phyloP scores from a whole-genome alignment of 2,888 invertebrate genomes.

The Helobdella robusta region DNA sequence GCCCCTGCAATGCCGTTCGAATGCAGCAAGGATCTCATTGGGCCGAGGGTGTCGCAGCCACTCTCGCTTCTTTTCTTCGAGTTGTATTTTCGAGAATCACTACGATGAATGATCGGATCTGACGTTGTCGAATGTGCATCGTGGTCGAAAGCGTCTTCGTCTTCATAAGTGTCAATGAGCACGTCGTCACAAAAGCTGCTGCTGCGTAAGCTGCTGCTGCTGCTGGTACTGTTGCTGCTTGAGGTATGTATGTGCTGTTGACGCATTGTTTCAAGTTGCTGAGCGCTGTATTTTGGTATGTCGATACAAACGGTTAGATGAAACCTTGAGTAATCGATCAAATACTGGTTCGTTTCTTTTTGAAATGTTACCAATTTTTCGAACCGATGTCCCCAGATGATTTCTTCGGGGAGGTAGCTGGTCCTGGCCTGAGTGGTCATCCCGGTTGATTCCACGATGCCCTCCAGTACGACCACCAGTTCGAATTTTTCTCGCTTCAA shows the following conservation, averaged over 20 bases:
- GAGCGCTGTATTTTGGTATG: slow-evolving; percentile 45
- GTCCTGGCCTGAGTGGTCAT: slow-evolving; percentile 54
- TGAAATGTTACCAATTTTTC: slow-evolving; percentile 49
- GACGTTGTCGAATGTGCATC: too few relatives aligned
- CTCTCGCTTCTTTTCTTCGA: neutral
- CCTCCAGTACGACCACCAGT: slow-evolving; percentile 89
- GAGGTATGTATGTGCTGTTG: neutral
- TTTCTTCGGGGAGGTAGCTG: slow-evolving; percentile 52
- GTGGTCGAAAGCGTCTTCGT: too few relatives aligned
- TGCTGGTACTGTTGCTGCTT: neutral
- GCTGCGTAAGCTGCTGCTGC: slow-evolving; percentile 7
- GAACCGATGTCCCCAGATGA: slow-evolving; percentile 50
- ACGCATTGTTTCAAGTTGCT: slow-evolving; percentile 29
- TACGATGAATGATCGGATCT: too few relatives aligned
- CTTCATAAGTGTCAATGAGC: neutral
- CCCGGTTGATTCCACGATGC: slow-evolving; percentile 76
- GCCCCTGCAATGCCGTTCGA: slow-evolving; percentile 7
- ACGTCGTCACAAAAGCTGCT: neutral
- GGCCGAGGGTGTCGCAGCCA: neutral
- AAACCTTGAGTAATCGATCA: slow-evolving; percentile 49
- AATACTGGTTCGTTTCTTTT: slow-evolving; percentile 49
- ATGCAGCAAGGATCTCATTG: slow-evolving; percentile 13
- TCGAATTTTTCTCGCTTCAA: slow-evolving; percentile 85
- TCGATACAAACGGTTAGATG: slow-evolving; percentile 47
- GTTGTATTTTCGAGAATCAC: too few relatives aligned